Conservation (phyloP, 2,888 invertebrate genomes). For the Dryocosmus kuriphilus region DNA sequence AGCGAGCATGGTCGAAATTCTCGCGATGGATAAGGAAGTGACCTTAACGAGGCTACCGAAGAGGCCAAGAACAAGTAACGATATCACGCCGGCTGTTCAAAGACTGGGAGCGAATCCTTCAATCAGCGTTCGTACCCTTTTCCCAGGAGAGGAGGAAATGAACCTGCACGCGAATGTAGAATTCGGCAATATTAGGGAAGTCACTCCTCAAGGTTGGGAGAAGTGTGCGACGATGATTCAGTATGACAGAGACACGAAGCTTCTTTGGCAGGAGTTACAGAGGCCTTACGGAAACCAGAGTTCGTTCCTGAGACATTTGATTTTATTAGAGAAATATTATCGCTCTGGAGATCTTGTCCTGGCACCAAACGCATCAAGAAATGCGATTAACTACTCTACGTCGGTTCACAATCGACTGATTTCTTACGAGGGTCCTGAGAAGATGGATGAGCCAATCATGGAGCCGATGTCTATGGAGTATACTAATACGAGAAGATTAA, state of each 20-base stretch:
- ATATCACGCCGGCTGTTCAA: constrained; percentile 82
- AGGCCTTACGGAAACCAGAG: constrained; percentile 93
- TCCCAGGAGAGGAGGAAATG: constrained; percentile 91
- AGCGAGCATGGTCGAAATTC: constrained; percentile 73
- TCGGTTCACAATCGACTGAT: constrained; percentile 88
- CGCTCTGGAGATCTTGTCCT: constrained; percentile 88
- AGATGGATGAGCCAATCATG: constrained; percentile 72
- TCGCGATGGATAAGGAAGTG: constrained; percentile 81
- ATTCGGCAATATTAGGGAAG: constrained; percentile 84
- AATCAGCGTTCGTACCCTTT: constrained; percentile 89
- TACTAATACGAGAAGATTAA: constrained; percentile 69
- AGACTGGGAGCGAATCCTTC: constrained; percentile 88
- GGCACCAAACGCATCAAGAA: constrained; percentile 85
- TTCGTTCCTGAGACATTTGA: constrained; percentile 89
- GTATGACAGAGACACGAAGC: constrained; percentile 89
- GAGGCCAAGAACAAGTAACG: constrained; percentile 77
- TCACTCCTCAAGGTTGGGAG: constrained; percentile 92
- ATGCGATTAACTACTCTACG: constrained; percentile 88
- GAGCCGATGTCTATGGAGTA: constrained; percentile 69
- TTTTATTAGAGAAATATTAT: constrained; percentile 88
- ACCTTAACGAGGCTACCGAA: constrained; percentile 81
- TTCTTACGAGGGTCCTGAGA: constrained; percentile 83
- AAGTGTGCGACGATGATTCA: constrained; percentile 88
- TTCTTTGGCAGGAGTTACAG: constrained; percentile 89
- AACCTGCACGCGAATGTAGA: constrained; percentile 87